Percentiles rank a stretch among this genome's conserved stretches.
phyloP scores from a whole-genome alignment of 2,888 invertebrate species.

The Sepioteuthis lessoniana region DNA sequence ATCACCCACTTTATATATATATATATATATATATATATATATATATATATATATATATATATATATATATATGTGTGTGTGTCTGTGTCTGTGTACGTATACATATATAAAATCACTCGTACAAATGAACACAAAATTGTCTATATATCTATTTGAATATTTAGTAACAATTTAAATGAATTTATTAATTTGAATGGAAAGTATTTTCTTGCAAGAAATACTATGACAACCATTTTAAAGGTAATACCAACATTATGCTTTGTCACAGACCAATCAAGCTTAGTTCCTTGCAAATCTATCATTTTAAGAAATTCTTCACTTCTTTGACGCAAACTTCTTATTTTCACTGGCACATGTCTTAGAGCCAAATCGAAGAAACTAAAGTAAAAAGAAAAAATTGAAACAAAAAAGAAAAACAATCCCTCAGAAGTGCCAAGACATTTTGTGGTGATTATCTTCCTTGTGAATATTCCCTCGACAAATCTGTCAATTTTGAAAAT shows the following conservation, averaged over 20 bases:
- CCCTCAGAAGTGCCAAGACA: not conserved
- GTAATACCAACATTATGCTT: not conserved
- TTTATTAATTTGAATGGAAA: not conserved
- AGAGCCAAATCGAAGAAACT: not conserved
- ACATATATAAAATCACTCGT: not conserved
- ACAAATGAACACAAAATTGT: no score
- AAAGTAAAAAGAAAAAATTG: not conserved
- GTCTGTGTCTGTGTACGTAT: not conserved
- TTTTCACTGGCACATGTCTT: not conserved
- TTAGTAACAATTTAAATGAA: not conserved
- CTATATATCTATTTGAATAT: not conserved
- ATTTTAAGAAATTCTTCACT: not conserved
- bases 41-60: not conserved
- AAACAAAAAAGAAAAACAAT: conserved; percentile 33
- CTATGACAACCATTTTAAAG: not conserved
- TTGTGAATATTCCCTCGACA: conserved; percentile 33
- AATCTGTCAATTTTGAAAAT: not conserved
- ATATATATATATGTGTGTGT: not conserved
- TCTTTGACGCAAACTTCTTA: not conserved
- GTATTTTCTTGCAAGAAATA: not conserved
- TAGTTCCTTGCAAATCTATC: not conserved
- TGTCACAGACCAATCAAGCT: not conserved
- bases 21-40: no score
- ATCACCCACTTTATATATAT: no score
- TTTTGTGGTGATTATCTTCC: conserved; percentile 23